Base-by-base conservation (phyloP, 2,888 invertebrate species). In the Ectemnius lituratus region DNA sequence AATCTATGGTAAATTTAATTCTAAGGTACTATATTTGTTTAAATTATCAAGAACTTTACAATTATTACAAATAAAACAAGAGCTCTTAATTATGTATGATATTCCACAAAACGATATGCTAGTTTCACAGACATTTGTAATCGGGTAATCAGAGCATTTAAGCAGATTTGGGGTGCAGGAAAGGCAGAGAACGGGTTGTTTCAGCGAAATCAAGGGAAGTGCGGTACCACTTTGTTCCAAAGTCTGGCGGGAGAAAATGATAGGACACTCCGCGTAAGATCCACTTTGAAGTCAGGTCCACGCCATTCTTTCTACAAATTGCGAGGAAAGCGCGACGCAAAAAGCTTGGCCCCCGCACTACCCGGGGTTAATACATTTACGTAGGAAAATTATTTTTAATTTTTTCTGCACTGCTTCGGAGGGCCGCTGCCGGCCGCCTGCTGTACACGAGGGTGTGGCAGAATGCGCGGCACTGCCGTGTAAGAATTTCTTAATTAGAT, bases 401-500 rank as follows among this genome's bases (percentile, higher is more conserved):
- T 88, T 86, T 71, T 80, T 85, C 84, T 84, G 78, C 81, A 75
- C 84, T 71, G 70, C 67, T 61, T 70, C 70, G 27, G 75, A 63
- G 79, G 67, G 60, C 23, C 23, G 52, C 47, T 58, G 37, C 23
- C 45, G 20, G 46, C 45, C 23, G 49, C 20, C 13, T 59, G 13
- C 13, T 61, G 45, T 45, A 58, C 27, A 59, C 67, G 68, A 68
- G 73, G 73, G 69, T 78, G 73, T 75, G 79, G 63, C 77, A 75
- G 76, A 81, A 84, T 80, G 84, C 81, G 83, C 84, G 80, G 84
- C 84, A 83, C 83, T 78, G 83, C 85, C 87, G 85, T 87, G 86
- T 88, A 88, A 87, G 87, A 89, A 88, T 88, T 89, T 87, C 87
- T 88, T 89, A 89, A 89, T 89, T 89, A 88, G 87, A 89, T 88